phyloP scores from a whole-genome alignment of 2,797 vertebrate species.

The Lindbergichthys nudifrons region DNA sequence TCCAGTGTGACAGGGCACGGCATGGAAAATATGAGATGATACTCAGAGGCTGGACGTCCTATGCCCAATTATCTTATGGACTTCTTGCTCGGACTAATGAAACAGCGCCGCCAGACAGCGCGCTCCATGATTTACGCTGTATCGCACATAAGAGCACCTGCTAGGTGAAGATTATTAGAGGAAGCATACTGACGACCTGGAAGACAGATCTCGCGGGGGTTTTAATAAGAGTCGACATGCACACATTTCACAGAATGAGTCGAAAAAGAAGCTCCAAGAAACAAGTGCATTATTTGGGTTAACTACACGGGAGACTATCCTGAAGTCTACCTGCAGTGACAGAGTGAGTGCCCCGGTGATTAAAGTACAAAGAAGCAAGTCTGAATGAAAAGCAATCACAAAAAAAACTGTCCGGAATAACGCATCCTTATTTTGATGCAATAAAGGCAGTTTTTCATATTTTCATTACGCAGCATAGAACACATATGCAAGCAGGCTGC shows the following conservation, averaged over 20 bases:
- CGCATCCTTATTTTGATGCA: constrained; percentile 15
- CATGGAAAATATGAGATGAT: constrained; percentile 14
- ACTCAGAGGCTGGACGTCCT: constrained; percentile 54
- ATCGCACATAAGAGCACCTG: constrained; percentile 81
- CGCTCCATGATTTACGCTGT: constrained; percentile 80
- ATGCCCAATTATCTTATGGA: constrained; percentile 71
- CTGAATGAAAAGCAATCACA: constrained; percentile 4
- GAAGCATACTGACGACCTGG: constrained; percentile 48
- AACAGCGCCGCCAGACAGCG: constrained; percentile 84
- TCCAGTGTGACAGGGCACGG: constrained; percentile 48
- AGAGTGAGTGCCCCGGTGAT: constrained; percentile 10
- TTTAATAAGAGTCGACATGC: constrained; percentile 9
- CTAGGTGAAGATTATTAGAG: constrained; percentile 82
- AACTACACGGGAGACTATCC: constrained; percentile 27
- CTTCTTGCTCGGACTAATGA: constrained; percentile 81
- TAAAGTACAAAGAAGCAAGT: constrained; percentile 39
- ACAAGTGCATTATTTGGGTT: not conserved
- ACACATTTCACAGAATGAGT: not conserved
- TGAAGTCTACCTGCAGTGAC: constrained; percentile 35
- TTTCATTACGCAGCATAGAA: constrained; percentile 34
- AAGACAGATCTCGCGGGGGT: constrained; percentile 71
- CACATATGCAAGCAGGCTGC: constrained; percentile 41
- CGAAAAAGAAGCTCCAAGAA: not conserved
- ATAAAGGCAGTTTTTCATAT: constrained; percentile 8
- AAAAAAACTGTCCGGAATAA: not conserved